A percentile compares a stretch with the other conserved stretches of the same genome.
phyloP scores from a whole-genome alignment of 2,113 vertebrate species.

The Dolichotis patagonum region DNA sequence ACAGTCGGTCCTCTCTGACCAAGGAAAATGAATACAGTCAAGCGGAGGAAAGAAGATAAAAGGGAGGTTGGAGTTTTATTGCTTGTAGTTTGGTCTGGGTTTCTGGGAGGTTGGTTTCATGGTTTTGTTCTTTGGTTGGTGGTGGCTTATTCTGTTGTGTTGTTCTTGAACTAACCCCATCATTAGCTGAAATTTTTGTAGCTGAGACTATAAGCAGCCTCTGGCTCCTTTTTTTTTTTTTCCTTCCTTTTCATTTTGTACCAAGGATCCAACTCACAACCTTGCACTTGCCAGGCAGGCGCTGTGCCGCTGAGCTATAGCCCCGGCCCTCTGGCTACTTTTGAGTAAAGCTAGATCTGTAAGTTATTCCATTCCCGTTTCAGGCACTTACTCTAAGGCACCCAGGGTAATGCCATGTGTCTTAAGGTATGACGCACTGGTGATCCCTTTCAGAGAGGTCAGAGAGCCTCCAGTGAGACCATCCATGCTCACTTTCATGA shows the following conservation, averaged over 20 bases:
- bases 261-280: too few relatives aligned
- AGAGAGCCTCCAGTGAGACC: rapidly evolving
- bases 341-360: not conserved
- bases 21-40: not conserved
- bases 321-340: not conserved
- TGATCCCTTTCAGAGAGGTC: not conserved
- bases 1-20: not conserved
- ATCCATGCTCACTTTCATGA: too few relatives aligned
- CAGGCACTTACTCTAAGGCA: not conserved
- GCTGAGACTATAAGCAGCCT: not conserved
- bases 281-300: too few relatives aligned
- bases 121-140: not conserved
- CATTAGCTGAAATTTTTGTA: not conserved
- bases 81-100: not conserved
- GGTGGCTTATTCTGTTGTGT: not conserved
- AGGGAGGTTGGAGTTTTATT: not conserved
- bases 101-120: not conserved
- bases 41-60: rapidly evolving
- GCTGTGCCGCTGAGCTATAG: too few relatives aligned
- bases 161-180: slow-evolving; percentile 12
- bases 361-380: not conserved
- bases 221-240: not conserved
- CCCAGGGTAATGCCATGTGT: rapidly evolving
- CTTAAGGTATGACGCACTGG: rapidly evolving
- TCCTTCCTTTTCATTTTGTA: too few relatives aligned